Evolutionary conservation across 2,113 vertebrate genomes (phyloP).

Genomic region (Sceloporus tristichus): DNA sequence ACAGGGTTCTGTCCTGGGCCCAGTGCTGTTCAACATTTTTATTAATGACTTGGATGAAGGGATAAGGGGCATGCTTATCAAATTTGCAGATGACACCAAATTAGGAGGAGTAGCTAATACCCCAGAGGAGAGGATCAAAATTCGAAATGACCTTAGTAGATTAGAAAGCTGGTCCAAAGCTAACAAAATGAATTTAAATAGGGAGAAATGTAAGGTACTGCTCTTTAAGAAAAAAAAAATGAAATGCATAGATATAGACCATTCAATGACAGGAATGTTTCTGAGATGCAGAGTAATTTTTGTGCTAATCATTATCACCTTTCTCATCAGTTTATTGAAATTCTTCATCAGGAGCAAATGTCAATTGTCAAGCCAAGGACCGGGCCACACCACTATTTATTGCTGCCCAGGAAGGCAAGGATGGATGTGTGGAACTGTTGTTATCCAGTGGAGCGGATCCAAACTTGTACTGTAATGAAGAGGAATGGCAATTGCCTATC

Average conservation of each 20-base stretch:
- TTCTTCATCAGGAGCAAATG: conserved; percentile 83
- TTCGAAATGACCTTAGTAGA: no score
- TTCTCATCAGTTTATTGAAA: background rate
- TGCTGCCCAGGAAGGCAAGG: conserved; percentile 93
- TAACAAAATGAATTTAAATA: no score
- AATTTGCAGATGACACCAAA: no score
- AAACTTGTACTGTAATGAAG: conserved; percentile 86
- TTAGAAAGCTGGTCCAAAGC: no score
- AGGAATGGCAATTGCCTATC: conserved; percentile 90
- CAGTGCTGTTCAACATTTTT: no score
- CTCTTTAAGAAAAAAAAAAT: no score
- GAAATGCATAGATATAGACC: background rate
- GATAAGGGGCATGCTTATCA: no score
- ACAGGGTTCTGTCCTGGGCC: no score
- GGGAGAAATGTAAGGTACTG: no score
- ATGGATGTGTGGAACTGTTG: conserved; percentile 83
- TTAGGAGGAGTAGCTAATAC: no score
- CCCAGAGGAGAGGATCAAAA: no score
- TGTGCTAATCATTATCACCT: background rate
- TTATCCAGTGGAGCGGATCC: conserved; percentile 86
- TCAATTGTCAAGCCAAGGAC: conserved; percentile 90
- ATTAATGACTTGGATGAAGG: no score
- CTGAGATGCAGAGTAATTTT: background rate
- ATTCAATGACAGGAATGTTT: background rate
- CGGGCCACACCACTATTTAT: conserved; percentile 92